A percentile compares a stretch with the other conserved stretches of the same genome.
Conservation (phyloP, 2,797 vertebrate species). For the Petrocephalus schoutedeni region DNA sequence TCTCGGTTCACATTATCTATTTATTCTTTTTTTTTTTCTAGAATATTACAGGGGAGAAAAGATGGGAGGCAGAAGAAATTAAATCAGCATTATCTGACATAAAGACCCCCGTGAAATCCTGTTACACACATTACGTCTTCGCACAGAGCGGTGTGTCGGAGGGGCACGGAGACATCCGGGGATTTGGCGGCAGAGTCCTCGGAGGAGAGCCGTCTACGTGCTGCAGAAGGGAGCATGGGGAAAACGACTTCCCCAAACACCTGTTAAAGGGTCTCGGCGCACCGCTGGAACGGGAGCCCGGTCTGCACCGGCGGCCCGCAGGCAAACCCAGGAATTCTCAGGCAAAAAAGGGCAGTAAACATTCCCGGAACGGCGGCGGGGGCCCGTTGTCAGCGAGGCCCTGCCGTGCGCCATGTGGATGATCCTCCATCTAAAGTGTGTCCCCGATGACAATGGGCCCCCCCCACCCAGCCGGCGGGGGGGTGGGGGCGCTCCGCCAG, state of each 20-base stretch:
- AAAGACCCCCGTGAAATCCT: neutral
- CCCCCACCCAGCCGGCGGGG: neutral
- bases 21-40: neutral
- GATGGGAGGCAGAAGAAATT: neutral
- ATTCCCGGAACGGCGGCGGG: slow-evolving; percentile 49
- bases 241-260: neutral
- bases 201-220: neutral
- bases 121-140: neutral
- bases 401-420: slow-evolving; percentile 39
- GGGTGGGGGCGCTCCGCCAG: neutral
- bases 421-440: neutral
- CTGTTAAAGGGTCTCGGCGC: neutral
- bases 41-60: neutral
- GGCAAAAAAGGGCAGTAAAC: slow-evolving; percentile 27
- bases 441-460: slow-evolving; percentile 22
- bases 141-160: neutral
- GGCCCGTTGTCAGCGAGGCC: slow-evolving; percentile 55
- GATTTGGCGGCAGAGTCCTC: neutral
- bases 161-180: neutral
- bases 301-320: neutral
- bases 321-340: neutral
- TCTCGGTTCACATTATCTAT: neutral
- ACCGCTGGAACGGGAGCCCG: neutral
- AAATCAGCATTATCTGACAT: slow-evolving; percentile 6
- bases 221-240: neutral